Evolutionary conservation across 2,113 vertebrate genomes (phyloP).

Genomic region (Irena cyanogastra): DNA sequence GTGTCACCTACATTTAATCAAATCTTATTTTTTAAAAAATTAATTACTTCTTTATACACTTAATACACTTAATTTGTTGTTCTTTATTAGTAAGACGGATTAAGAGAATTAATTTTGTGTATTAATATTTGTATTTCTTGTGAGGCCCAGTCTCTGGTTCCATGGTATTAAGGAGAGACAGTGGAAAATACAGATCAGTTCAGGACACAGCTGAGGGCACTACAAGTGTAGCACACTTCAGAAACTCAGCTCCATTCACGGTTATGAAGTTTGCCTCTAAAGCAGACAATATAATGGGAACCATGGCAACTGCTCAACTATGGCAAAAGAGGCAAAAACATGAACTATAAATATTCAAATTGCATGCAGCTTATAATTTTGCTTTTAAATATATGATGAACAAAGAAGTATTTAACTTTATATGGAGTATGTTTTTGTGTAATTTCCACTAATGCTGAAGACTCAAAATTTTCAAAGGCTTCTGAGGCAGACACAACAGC

Average conservation of each 20-base stretch:
- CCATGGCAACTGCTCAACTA: conserved; percentile 4
- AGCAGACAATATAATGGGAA: not conserved
- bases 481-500: not conserved
- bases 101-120: not conserved
- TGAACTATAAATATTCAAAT: conserved; percentile 31
- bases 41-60: not conserved
- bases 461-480: not conserved
- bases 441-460: not conserved
- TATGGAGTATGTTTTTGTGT: not conserved
- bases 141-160: not conserved
- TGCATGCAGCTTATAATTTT: not conserved
- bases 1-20: not conserved
- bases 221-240: not conserved
- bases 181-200: not conserved
- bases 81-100: not conserved
- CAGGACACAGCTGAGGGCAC: not conserved
- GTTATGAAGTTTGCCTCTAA: conserved; percentile 6
- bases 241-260: not conserved
- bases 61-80: not conserved
- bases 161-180: not conserved
- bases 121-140: not conserved
- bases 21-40: not conserved
- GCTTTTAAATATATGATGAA: not conserved
- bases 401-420: not conserved
- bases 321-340: not conserved